phyloP scores from a whole-genome alignment of 2,888 invertebrate genomes.

The Aspidiotus destructor region DNA sequence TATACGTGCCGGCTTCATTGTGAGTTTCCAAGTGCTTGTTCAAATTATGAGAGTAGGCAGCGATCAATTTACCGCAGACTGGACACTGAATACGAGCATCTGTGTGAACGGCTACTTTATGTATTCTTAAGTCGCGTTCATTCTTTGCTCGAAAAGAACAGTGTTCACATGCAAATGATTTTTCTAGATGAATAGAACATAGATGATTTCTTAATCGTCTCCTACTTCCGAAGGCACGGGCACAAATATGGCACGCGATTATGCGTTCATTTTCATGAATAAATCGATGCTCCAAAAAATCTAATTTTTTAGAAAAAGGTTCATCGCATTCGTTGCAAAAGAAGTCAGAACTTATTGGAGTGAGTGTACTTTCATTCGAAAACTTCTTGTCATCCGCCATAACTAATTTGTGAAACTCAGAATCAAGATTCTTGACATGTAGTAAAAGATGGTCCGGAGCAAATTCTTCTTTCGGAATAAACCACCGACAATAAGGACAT shows the following conservation, averaged over 20 bases:
- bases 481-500: slow-evolving; percentile 5
- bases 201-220: background rate
- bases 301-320: background rate
- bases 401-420: background rate
- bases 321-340: background rate
- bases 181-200: background rate
- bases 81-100: background rate
- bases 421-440: background rate
- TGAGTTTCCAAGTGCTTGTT: slow-evolving; percentile 9
- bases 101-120: background rate
- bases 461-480: slow-evolving; percentile 1
- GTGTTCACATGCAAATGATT: background rate
- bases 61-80: background rate
- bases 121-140: background rate
- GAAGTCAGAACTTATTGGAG: background rate
- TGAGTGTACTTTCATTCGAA: background rate
- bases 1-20: background rate
- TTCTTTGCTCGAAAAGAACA: slow-evolving; percentile 1
- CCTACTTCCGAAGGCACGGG: background rate
- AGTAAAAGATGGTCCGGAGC: background rate
- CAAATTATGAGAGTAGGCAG: slow-evolving; percentile 5
- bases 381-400: background rate
- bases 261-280: background rate
- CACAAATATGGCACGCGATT: background rate
- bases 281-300: background rate